phyloP scores from a whole-genome alignment of 2,797 vertebrate genomes.

The Ficedula albicollis region DNA sequence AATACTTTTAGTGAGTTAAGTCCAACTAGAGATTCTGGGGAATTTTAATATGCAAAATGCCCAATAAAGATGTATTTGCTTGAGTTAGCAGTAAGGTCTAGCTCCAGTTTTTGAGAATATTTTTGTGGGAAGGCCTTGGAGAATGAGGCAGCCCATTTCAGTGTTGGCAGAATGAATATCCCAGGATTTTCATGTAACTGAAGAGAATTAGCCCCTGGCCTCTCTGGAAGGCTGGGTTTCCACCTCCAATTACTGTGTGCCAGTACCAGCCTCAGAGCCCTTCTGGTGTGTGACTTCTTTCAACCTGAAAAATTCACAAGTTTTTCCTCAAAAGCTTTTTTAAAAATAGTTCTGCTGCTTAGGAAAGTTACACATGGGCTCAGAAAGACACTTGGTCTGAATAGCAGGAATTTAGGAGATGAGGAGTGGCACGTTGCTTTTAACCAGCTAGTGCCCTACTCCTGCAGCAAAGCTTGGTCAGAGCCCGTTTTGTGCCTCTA shows the following conservation, averaged over 20 bases:
- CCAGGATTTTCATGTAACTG: neutral
- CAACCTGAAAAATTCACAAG: conserved; percentile 52
- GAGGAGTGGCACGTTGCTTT: neutral
- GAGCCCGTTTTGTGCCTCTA: neutral
- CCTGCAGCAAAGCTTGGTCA: neutral
- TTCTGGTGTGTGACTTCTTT: conserved; percentile 43
- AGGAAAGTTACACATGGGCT: neutral
- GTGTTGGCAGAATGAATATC: neutral
- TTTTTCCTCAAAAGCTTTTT: conserved; percentile 33
- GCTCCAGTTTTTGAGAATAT: neutral
- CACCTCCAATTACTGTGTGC: neutral
- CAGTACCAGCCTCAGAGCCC: conserved; percentile 27
- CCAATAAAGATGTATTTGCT: neutral
- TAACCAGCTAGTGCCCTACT: neutral
- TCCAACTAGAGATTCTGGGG: neutral
- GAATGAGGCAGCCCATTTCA: neutral
- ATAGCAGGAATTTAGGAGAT: neutral
- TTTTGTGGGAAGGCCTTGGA: neutral
- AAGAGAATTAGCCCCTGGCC: conserved; percentile 20
- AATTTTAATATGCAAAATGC: neutral
- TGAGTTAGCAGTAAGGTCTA: neutral
- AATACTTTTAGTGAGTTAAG: neutral
- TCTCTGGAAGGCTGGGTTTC: neutral
- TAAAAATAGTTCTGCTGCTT: conserved; percentile 12
- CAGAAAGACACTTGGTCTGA: neutral